Conservation (phyloP, 30 jellyfish, hydroid and myxozoan genomes). For the Turritopsis rubra region DNA sequence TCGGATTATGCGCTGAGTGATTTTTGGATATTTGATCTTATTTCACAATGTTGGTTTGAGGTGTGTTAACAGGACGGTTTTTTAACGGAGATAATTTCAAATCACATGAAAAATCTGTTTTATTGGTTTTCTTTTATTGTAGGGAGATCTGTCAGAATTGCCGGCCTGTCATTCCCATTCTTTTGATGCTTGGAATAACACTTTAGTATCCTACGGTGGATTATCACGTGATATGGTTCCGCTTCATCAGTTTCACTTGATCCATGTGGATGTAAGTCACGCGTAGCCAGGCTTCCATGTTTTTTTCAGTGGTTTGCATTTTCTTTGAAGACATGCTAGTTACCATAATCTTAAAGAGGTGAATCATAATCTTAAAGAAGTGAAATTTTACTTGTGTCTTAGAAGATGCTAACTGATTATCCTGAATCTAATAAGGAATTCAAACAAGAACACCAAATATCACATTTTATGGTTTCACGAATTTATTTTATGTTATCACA, state of each 20-base stretch:
- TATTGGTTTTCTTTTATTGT: too few species aligned
- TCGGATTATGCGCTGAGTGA: conserved; percentile 31
- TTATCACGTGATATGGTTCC: conserved; percentile 43
- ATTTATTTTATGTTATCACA: too few species aligned
- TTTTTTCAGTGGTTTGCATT: not conserved
- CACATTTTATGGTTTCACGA: too few species aligned
- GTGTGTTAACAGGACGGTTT: too few species aligned
- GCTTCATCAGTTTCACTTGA: not conserved
- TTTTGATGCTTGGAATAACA: conserved; percentile 40
- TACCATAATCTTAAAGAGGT: not conserved
- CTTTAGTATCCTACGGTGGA: conserved; percentile 66
- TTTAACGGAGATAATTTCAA: too few species aligned
- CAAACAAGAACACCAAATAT: too few species aligned
- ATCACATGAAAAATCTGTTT: not conserved
- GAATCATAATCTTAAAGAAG: too few species aligned
- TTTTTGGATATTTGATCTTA: conserved; percentile 44
- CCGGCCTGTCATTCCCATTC: conserved; percentile 76
- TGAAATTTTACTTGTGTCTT: too few species aligned
- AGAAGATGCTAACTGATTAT: too few species aligned
- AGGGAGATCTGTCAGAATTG: not conserved
- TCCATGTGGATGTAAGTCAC: not conserved
- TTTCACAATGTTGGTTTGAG: conserved; percentile 35
- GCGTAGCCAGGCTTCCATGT: not conserved
- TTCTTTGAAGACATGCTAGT: not conserved
- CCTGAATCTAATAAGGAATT: too few species aligned